Percentiles rank a stretch among this genome's conserved stretches.
phyloP scores from a whole-genome alignment of 2,113 vertebrate species.

The Ammodramus savannarum region DNA sequence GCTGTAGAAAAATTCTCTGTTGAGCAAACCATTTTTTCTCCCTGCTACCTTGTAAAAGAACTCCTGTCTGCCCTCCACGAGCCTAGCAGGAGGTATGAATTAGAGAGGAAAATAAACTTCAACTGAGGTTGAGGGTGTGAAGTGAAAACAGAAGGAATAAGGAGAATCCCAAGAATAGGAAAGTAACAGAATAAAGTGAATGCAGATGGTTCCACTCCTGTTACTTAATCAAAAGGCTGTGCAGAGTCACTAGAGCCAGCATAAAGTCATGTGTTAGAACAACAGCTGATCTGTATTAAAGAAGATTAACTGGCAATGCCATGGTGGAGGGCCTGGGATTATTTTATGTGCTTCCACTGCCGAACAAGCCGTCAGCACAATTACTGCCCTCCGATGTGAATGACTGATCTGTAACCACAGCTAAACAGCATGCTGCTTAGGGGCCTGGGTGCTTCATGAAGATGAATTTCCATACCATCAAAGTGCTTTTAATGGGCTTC shows the following conservation, averaged over 20 bases:
- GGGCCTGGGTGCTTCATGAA: constrained; percentile 77
- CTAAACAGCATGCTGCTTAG: constrained; percentile 80
- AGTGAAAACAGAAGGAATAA: constrained; percentile 42
- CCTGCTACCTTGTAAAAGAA: constrained; percentile 6
- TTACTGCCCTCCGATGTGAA: constrained; percentile 79
- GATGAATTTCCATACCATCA: constrained; percentile 86
- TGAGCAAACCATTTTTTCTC: not conserved
- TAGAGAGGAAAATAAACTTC: constrained; percentile 44
- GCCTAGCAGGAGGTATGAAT: constrained; percentile 39
- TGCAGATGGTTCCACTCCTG: constrained; percentile 71
- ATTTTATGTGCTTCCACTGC: constrained; percentile 81
- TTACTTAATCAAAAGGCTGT: constrained; percentile 76
- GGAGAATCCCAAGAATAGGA: constrained; percentile 47
- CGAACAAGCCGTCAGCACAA: constrained; percentile 81
- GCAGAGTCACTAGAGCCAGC: constrained; percentile 71
- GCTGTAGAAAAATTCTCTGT: not conserved
- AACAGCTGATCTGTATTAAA: constrained; percentile 87
- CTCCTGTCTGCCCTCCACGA: not conserved
- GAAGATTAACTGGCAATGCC: constrained; percentile 79
- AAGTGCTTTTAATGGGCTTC: constrained; percentile 84
- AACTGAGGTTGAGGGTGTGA: constrained; percentile 26
- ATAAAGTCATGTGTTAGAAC: constrained; percentile 79
- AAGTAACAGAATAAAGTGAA: constrained; percentile 61
- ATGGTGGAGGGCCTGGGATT: constrained; percentile 78
- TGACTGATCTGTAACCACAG: constrained; percentile 85